Conservation (phyloP, 2,797 vertebrate genomes). For the Phrynocephalus guinanensis region DNA sequence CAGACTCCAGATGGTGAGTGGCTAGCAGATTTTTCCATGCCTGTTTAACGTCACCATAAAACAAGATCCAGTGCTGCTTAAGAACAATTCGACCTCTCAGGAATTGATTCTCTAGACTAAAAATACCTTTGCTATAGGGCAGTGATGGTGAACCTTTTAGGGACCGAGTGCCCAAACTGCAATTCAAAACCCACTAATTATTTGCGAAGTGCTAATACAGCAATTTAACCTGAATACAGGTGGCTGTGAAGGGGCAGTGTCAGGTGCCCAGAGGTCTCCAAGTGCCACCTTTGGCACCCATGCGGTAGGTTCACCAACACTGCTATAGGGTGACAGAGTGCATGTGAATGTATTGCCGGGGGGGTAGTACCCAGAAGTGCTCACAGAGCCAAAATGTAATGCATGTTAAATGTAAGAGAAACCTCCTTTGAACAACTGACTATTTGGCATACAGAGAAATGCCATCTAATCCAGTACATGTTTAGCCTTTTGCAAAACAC, state of each 20-base stretch:
- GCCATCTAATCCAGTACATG: background rate
- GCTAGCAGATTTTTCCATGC: constrained; percentile 63
- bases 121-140: background rate
- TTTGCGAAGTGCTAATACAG: no score
- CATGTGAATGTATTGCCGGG: background rate
- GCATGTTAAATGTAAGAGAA: background rate
- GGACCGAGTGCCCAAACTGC: no score
- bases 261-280: no score
- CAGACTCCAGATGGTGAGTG: constrained; percentile 75
- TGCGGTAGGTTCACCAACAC: no score
- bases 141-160: no score
- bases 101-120: background rate
- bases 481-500: background rate
- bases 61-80: constrained; percentile 41
- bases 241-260: no score
- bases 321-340: background rate
- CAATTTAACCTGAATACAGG: no score
- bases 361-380: background rate
- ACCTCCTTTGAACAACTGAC: background rate
- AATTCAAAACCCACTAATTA: no score
- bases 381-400: background rate
- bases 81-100: constrained; percentile 20
- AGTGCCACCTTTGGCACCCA: no score
- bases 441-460: background rate
- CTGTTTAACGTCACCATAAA: constrained; percentile 54